A percentile compares a stretch with the other conserved stretches of the same genome.
Evolutionary conservation across 23 tunicate species (phyloP).

Genomic region (Ascidia mentula): DNA sequence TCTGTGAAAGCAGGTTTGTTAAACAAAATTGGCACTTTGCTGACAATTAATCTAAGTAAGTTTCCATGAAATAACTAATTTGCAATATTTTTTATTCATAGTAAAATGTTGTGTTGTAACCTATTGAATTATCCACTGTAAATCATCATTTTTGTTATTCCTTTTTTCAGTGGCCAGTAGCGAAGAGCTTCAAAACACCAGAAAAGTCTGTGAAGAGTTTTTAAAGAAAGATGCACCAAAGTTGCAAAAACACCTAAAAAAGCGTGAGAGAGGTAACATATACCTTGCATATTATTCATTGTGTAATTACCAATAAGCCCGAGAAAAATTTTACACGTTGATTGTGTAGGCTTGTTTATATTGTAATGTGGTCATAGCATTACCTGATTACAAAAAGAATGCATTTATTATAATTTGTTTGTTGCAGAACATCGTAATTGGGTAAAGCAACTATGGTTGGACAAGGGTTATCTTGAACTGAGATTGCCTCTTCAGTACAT

Average conservation of each 20-base stretch:
- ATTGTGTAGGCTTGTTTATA: too few species aligned
- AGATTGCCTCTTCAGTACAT: slow-evolving; percentile 35
- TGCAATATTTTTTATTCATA: too few species aligned
- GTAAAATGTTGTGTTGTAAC: too few species aligned
- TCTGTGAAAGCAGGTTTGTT: slow-evolving; percentile 55
- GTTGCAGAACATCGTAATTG: slow-evolving; percentile 56
- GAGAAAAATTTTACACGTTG: too few species aligned
- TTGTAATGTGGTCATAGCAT: neutral
- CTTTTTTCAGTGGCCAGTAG: slow-evolving; percentile 47
- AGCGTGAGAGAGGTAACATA: slow-evolving; percentile 52
- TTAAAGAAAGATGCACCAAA: slow-evolving; percentile 19
- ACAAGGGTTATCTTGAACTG: slow-evolving; percentile 50
- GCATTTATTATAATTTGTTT: neutral
- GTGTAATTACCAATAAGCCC: too few species aligned
- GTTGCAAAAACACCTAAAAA: slow-evolving; percentile 36
- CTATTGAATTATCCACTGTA: neutral
- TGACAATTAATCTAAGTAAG: too few species aligned
- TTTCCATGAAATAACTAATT: too few species aligned
- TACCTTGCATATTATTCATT: too few species aligned
- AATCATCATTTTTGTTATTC: too few species aligned
- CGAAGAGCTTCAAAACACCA: slow-evolving; percentile 44
- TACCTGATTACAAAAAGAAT: neutral
- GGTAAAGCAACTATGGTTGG: slow-evolving; percentile 59
- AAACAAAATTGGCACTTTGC: too few species aligned
- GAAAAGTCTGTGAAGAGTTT: slow-evolving; percentile 41